phyloP scores from a whole-genome alignment of 2,797 vertebrate genomes.

The Scolopax bukidnonensis region DNA sequence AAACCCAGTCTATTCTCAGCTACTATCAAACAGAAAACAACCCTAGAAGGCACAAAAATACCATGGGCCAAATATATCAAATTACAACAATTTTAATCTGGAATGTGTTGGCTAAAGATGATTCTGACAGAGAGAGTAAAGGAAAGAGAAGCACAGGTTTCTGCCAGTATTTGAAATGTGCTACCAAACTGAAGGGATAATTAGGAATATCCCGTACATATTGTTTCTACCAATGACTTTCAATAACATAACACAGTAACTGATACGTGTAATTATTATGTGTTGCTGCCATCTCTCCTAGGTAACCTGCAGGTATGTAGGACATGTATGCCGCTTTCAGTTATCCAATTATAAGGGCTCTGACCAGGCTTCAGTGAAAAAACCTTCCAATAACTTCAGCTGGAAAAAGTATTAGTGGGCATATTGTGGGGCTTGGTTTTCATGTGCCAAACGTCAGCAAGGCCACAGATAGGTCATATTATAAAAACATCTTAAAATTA shows the following conservation, averaged over 20 bases:
- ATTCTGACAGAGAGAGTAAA: background rate
- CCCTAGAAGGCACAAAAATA: background rate
- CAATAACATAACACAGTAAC: constrained; percentile 1
- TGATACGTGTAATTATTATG: background rate
- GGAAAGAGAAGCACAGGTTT: background rate
- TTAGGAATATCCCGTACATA: constrained; percentile 4
- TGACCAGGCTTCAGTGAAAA: background rate
- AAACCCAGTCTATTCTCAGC: background rate
- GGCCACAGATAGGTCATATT: background rate
- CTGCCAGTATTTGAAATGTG: background rate
- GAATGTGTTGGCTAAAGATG: accelerated
- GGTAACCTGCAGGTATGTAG: background rate
- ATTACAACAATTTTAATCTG: background rate
- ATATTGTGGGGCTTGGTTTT: background rate
- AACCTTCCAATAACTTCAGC: background rate
- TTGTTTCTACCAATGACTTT: constrained; percentile 15
- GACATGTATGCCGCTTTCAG: background rate
- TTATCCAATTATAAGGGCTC: background rate
- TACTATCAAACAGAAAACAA: background rate
- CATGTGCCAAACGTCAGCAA: background rate
- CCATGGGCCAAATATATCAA: background rate
- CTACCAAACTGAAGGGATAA: background rate
- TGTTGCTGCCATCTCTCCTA: constrained; percentile 19
- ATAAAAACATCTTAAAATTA: background rate
- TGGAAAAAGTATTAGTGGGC: background rate